phyloP scores from a whole-genome alignment of 2,797 vertebrate species.

The Psittacula echo region DNA sequence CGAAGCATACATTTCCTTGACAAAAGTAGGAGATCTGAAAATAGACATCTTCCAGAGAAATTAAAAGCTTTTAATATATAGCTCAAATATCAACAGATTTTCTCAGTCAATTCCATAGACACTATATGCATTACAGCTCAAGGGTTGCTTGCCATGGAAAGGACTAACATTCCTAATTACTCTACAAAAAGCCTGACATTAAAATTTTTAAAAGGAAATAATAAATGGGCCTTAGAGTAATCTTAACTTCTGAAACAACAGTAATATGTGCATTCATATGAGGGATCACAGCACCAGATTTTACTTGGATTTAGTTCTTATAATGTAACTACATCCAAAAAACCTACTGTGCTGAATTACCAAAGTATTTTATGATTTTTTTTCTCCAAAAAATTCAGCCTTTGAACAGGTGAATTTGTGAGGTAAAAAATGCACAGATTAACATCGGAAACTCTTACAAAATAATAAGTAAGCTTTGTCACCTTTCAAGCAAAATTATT shows the following conservation, averaged over 20 bases:
- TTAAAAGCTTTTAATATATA: not conserved
- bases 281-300: not conserved
- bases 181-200: not conserved
- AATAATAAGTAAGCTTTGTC: not conserved
- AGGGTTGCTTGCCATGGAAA: not conserved
- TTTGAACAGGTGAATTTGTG: not conserved
- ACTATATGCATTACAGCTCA: not conserved
- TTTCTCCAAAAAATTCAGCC: not conserved
- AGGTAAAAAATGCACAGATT: not conserved
- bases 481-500: not conserved
- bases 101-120: not conserved
- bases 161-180: not conserved
- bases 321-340: not conserved
- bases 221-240: not conserved
- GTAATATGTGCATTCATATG: not conserved
- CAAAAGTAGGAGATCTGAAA: not conserved
- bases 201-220: not conserved
- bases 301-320: not conserved
- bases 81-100: not conserved
- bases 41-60: not conserved
- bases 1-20: not conserved
- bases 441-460: not conserved
- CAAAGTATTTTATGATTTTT: not conserved
- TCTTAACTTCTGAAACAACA: not conserved
- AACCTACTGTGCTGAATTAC: not conserved